Conservation (phyloP, 2,113 vertebrate genomes). For the Salvator merianae region DNA sequence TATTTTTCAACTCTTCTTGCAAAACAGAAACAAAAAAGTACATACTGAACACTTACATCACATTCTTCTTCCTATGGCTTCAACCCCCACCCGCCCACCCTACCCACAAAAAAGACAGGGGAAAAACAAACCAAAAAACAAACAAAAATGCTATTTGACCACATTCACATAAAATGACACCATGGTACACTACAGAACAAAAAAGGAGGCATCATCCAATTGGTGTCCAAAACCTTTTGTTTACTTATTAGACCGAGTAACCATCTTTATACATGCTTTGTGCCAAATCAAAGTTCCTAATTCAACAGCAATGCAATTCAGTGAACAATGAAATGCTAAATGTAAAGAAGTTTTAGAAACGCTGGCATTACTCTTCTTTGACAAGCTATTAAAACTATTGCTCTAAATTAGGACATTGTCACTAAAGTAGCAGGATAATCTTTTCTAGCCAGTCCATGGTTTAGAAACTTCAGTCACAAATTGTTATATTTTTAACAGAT, state of each 20-base stretch:
- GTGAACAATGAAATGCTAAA: constrained; percentile 52
- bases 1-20: constrained; percentile 91
- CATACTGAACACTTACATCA: constrained; percentile 86
- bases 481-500: constrained; percentile 48
- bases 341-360: constrained; percentile 47
- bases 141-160: constrained; percentile 81
- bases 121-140: constrained; percentile 71
- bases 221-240: constrained; percentile 78
- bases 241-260: constrained; percentile 74
- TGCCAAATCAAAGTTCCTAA: constrained; percentile 77
- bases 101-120: constrained; percentile 68
- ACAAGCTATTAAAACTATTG: constrained; percentile 63
- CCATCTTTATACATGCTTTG: constrained; percentile 82
- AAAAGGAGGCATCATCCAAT: constrained; percentile 80
- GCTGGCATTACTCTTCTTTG: constrained; percentile 58
- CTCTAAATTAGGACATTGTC: constrained; percentile 42
- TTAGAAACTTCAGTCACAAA: constrained; percentile 41
- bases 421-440: constrained; percentile 24
- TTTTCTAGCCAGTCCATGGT: constrained; percentile 62
- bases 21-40: constrained; percentile 85
- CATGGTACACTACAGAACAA: constrained; percentile 82
- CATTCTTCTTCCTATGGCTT: constrained; percentile 93
- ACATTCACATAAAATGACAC: constrained; percentile 87
- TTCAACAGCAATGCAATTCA: constrained; percentile 17
- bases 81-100: constrained; percentile 75